These are phyloP conservation scores for Drosophila fulvimacula DNA, from an alignment of 2,888 invertebrate genomes.

Conservation along the genomic window DNA sequence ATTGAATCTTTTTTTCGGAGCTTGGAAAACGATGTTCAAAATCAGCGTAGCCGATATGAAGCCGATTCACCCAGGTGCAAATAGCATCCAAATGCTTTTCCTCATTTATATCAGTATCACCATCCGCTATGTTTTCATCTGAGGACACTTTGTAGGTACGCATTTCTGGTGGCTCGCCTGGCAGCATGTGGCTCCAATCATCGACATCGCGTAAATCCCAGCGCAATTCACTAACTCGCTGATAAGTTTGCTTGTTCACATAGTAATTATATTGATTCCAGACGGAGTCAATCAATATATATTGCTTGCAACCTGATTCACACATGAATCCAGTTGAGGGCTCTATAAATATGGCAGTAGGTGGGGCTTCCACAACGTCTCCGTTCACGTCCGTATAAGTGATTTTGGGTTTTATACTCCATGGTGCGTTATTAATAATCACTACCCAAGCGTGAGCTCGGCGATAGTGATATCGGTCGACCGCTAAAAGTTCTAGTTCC, in stretches of 20 bases:
- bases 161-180: slow-evolving; percentile 88
- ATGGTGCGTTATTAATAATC: slow-evolving; percentile 86
- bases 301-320: slow-evolving; percentile 87
- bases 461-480: slow-evolving; percentile 88
- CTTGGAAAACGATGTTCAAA: slow-evolving; percentile 91
- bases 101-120: slow-evolving; percentile 83
- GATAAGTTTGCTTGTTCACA: slow-evolving; percentile 88
- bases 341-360: slow-evolving; percentile 91
- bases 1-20: slow-evolving; percentile 88
- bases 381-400: slow-evolving; percentile 76
- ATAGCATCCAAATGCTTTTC: slow-evolving; percentile 93
- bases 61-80: slow-evolving; percentile 89
- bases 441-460: slow-evolving; percentile 94
- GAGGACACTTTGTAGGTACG: slow-evolving; percentile 79
- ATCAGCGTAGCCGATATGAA: slow-evolving; percentile 87
- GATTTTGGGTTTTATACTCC: slow-evolving; percentile 76
- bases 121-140: slow-evolving; percentile 86
- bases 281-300: slow-evolving; percentile 92
- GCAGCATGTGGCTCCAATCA: slow-evolving; percentile 91
- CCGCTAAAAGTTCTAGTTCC: slow-evolving; percentile 88
- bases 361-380: slow-evolving; percentile 76
- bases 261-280: slow-evolving; percentile 96
- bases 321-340: slow-evolving; percentile 91
- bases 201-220: slow-evolving; percentile 87
- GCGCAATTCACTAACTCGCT: slow-evolving; percentile 85